These are phyloP conservation scores for Eretmocerus hayati DNA, from an alignment of 2,888 invertebrate genomes.

Conservation along the genomic window DNA sequence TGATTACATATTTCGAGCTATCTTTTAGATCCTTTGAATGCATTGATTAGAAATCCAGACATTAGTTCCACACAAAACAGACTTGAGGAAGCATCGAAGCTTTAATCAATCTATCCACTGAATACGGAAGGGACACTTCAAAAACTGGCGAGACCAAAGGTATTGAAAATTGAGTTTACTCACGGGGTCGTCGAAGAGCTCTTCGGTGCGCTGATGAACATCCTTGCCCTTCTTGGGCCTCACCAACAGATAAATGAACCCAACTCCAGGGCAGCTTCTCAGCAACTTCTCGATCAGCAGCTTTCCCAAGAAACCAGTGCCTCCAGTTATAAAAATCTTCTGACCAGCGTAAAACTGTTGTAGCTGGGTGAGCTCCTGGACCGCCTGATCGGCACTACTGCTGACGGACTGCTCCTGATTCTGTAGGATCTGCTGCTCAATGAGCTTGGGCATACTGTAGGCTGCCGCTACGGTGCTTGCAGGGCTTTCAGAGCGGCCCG, in stretches of 20 bases:
- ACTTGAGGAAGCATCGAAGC: too few relatives aligned
- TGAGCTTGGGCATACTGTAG: constrained; percentile 28
- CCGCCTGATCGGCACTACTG: constrained; percentile 23
- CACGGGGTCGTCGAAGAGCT: constrained; percentile 47
- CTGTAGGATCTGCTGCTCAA: background rate
- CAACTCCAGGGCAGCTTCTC: constrained; percentile 55
- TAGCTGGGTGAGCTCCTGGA: constrained; percentile 39
- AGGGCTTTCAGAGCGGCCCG: constrained; percentile 19
- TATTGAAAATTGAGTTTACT: constrained; percentile 19
- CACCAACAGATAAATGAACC: constrained; percentile 55
- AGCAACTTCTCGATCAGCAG: constrained; percentile 65
- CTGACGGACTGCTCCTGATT: background rate
- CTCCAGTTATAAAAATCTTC: constrained; percentile 57
- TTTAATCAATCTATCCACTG: too few relatives aligned
- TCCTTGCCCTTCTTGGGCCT: constrained; percentile 54
- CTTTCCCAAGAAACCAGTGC: constrained; percentile 64
- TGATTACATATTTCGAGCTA: too few relatives aligned
- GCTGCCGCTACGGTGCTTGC: too few relatives aligned
- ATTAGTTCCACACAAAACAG: too few relatives aligned
- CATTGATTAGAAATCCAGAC: too few relatives aligned
- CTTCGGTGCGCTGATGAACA: constrained; percentile 49
- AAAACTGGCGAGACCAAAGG: background rate
- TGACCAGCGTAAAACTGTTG: constrained; percentile 51
- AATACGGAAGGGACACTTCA: too few relatives aligned
- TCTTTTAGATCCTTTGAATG: too few relatives aligned